A percentile compares a stretch with the other conserved stretches of the same genome.
phyloP scores from a whole-genome alignment of 1,140 invertebrate genomes.

The Leptopilina clavipes region DNA sequence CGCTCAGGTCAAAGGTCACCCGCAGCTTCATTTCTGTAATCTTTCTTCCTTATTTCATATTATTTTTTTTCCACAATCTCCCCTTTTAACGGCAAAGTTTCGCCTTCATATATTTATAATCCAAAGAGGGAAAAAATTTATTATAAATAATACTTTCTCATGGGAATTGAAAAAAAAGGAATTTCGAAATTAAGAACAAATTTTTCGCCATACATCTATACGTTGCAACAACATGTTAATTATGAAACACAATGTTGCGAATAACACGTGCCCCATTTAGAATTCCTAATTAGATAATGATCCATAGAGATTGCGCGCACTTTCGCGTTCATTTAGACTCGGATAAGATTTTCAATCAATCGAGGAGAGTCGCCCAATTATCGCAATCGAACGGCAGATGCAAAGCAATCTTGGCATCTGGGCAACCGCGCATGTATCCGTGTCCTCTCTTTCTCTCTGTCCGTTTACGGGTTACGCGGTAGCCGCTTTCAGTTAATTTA shows the following conservation, averaged over 20 bases:
- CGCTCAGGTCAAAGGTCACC: slow-evolving; percentile 67
- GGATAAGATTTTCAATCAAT: slow-evolving; percentile 59
- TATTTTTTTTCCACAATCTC: too few species aligned
- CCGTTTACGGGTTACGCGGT: slow-evolving; percentile 37
- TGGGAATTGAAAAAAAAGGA: too few species aligned
- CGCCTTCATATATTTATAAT: too few species aligned
- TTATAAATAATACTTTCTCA: too few species aligned
- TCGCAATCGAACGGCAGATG: slow-evolving; percentile 63
- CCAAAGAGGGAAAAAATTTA: too few species aligned
- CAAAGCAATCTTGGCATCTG: slow-evolving; percentile 65
- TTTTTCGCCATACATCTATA: too few species aligned
- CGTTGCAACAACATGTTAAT: background rate
- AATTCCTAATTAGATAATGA: slow-evolving; percentile 56
- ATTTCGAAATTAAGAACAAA: too few species aligned
- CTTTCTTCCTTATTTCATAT: slow-evolving; percentile 58
- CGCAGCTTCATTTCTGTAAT: slow-evolving; percentile 57
- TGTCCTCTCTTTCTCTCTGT: slow-evolving; percentile 34
- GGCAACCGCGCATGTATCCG: slow-evolving; percentile 55
- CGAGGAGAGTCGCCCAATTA: slow-evolving; percentile 59
- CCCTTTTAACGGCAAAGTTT: too few species aligned
- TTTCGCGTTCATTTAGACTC: slow-evolving; percentile 48
- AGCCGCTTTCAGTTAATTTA: slow-evolving; percentile 60
- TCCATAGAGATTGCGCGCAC: slow-evolving; percentile 18
- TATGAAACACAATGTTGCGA: slow-evolving; percentile 1
- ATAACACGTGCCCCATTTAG: slow-evolving; percentile 5